Evolutionary conservation across 2,797 vertebrate species (phyloP), one percentile per base, ranked within the genome.

Genomic region (Hemitrygon akajei): DNA sequence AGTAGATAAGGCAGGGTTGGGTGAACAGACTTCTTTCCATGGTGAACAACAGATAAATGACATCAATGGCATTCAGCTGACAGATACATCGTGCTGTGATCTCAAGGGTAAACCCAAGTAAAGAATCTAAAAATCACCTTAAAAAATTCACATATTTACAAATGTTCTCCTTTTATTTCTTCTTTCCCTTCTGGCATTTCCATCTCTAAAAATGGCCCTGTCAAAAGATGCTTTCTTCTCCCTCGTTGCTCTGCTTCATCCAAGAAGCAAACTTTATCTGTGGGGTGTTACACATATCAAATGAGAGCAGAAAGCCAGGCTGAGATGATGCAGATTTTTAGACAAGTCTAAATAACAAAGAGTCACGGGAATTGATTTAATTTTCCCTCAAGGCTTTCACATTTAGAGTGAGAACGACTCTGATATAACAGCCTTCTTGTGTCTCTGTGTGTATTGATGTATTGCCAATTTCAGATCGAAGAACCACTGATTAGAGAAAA

Each of bases 101-200:
- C 27, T n/a, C 34, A 60, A 89, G n/a, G 63, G 63, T 66, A 89
- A 66, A 37, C 20, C 18, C 86, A n/a, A 86, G 60, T 89, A 66
- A 22, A 89, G 34, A 37, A 69, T 7, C 37, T 34, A 12, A 27
- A 86, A 86, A 14, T 60, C 11, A 22, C 9, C 71, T 27, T 91
- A 73, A 73, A 22, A 4, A 22, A 63, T 89, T 89, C 86, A 92
- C 91, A 92, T 37, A 73, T 92, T 92, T 92, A 92, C 69, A 73
- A 93, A 93, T 47, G 71, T 40, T 25, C 37, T 40, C 69, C 11
- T 47, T n/a, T 73, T 93, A 30, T 75, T 16, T 58, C 82, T 84
- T 84, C 27, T 75, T 56, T 16, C 22, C 22, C 11, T 73, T 47
- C 66, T 10, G 25, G 69, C 69, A 27, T 27, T 92, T 92, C 34